phyloP scores from a whole-genome alignment of 2,888 invertebrate genomes.

The Epirrhoe tristata region DNA sequence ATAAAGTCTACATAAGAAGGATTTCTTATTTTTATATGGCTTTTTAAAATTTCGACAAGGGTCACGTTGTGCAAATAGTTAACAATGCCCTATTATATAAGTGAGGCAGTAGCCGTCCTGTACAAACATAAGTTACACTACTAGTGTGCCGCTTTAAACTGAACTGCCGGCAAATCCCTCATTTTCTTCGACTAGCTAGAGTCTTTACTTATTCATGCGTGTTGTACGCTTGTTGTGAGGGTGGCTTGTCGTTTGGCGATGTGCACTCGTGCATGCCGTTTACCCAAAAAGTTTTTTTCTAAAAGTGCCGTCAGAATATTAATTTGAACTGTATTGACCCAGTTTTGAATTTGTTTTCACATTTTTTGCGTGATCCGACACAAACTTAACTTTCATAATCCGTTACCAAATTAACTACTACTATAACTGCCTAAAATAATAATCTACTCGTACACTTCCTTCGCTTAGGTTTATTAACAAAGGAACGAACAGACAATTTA shows the following conservation, averaged over 20 bases:
- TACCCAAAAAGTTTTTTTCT: conserved; percentile 30
- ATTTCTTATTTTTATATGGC: conserved; percentile 47
- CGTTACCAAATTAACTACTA: neutral
- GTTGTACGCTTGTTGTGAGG: conserved; percentile 48
- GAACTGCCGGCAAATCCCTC: conserved; percentile 62
- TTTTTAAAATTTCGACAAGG: conserved; percentile 51
- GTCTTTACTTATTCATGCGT: conserved; percentile 68
- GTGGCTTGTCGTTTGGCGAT: conserved; percentile 47
- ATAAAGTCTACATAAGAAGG: conserved; percentile 33
- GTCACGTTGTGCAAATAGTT: conserved; percentile 48
- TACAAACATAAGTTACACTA: conserved; percentile 51
- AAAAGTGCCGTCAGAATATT: conserved; percentile 31
- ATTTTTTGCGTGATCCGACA: conserved; percentile 5
- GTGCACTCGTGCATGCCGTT: conserved; percentile 33
- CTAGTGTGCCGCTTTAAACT: conserved; percentile 59
- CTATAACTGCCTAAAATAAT: neutral
- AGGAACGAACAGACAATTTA: conserved; percentile 35
- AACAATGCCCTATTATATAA: conserved; percentile 47
- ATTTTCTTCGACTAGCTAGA: conserved; percentile 65
- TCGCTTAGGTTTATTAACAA: conserved; percentile 23
- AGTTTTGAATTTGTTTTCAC: conserved; percentile 15
- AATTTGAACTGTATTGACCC: conserved; percentile 29
- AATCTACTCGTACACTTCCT: too few species aligned
- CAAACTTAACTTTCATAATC: conserved; percentile 9
- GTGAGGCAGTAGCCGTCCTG: conserved; percentile 47